These are phyloP conservation scores for Noctilio leporinus DNA, from an alignment of 2,113 vertebrate genomes.

Conservation along the genomic window DNA sequence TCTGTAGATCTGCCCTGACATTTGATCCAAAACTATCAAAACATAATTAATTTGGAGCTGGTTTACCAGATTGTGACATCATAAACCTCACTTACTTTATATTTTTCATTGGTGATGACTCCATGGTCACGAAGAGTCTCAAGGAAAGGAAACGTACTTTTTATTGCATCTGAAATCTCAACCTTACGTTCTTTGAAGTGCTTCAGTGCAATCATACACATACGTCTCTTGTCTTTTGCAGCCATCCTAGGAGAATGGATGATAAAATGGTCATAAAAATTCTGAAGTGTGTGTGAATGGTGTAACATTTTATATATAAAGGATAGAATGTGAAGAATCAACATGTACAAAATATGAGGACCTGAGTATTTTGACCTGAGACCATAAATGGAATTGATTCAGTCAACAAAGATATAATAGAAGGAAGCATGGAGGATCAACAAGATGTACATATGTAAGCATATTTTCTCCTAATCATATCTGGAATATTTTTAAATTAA, in stretches of 20 bases:
- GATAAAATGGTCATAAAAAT: neutral
- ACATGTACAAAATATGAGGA: neutral
- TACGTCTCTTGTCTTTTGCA: accelerated
- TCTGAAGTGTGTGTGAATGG: neutral
- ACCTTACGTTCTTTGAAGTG: constrained; percentile 28
- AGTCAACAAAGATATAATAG: too few relatives aligned
- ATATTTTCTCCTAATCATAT: too few relatives aligned
- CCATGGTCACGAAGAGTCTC: constrained; percentile 41
- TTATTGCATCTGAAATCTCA: constrained; percentile 35
- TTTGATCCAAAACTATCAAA: too few relatives aligned
- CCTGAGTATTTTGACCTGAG: too few relatives aligned
- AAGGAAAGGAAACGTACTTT: constrained; percentile 53
- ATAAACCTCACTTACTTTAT: constrained; percentile 47
- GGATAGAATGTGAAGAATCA: neutral
- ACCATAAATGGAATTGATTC: too few relatives aligned
- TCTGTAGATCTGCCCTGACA: neutral
- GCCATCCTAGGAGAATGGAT: neutral
- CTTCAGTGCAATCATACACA: accelerated
- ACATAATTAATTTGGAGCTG: neutral
- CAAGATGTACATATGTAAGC: too few relatives aligned
- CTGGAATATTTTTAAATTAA: too few relatives aligned
- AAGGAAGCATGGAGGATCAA: too few relatives aligned
- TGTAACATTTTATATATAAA: neutral
- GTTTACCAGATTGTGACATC: neutral
- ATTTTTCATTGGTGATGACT: constrained; percentile 20